Evolutionary conservation across 2,888 invertebrate genomes (phyloP).

Genomic region (Acrobasis repandana): DNA sequence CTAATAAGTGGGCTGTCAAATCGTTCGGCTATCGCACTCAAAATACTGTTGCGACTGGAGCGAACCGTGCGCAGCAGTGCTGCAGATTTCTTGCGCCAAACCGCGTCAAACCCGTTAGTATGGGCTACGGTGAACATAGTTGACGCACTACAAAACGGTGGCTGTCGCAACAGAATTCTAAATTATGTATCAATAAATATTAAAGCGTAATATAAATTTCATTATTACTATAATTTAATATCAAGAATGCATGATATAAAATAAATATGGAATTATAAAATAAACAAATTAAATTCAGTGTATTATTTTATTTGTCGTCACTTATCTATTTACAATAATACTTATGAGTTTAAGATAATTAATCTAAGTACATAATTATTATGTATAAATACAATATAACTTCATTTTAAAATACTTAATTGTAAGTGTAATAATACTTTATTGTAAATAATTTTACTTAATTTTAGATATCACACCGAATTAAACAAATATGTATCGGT

Average conservation of each 20-base stretch:
- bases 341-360: slow-evolving; percentile 4
- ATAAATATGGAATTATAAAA: neutral
- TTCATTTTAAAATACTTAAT: slow-evolving; percentile 7
- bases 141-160: no score
- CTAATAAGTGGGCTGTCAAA: no score
- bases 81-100: no score
- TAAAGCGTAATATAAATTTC: no score
- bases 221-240: no score
- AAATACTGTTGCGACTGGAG: no score
- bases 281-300: neutral
- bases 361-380: slow-evolving; percentile 13
- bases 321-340: slow-evolving; percentile 20
- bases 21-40: no score
- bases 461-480: slow-evolving; percentile 68
- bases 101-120: no score
- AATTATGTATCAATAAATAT: no score
- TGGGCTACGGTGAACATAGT: no score
- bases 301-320: slow-evolving; percentile 10
- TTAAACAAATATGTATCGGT: slow-evolving; percentile 36
- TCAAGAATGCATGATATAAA: neutral
- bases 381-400: slow-evolving; percentile 22
- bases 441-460: slow-evolving; percentile 35
- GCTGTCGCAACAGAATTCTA: no score
- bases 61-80: no score
- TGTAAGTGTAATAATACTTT: neutral